Percentiles rank a stretch among this genome's conserved stretches.
Evolutionary conservation across 2,888 invertebrate species (phyloP).

Genomic region (Atethmia centrago): DNA sequence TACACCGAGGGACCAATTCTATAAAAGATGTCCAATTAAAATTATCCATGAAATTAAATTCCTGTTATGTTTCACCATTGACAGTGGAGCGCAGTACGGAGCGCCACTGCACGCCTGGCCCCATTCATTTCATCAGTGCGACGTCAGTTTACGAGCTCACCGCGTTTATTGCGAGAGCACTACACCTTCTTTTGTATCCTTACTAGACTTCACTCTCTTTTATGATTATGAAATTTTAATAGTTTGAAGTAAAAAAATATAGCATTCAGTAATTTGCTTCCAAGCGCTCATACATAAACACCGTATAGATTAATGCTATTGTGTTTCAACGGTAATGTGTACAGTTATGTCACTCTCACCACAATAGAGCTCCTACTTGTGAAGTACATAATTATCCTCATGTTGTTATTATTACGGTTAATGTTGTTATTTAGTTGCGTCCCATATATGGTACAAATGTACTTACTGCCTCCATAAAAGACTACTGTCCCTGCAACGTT

Average conservation of each 20-base stretch:
- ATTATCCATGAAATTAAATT: constrained; percentile 73
- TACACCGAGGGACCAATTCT: constrained; percentile 66
- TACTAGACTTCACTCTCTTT: constrained; percentile 75
- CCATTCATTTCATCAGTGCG: constrained; percentile 79
- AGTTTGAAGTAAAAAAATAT: constrained; percentile 71
- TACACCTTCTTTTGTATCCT: constrained; percentile 80
- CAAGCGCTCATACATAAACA: neutral
- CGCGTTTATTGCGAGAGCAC: constrained; percentile 81
- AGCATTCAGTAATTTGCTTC: constrained; percentile 50
- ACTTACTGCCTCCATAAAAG: constrained; percentile 50
- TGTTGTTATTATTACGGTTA: constrained; percentile 58
- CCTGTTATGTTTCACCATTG: constrained; percentile 74
- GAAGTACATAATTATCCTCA: constrained; percentile 35
- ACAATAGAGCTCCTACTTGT: constrained; percentile 30
- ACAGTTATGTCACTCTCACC: constrained; percentile 28
- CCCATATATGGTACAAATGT: constrained; percentile 47
- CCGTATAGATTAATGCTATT: constrained; percentile 14
- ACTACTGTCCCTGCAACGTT: constrained; percentile 59
- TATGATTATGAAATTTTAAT: constrained; percentile 77
- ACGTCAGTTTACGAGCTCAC: constrained; percentile 82
- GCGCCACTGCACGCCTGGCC: constrained; percentile 57
- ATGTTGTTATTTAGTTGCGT: constrained; percentile 54
- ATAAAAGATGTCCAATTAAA: constrained; percentile 80
- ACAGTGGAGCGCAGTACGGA: constrained; percentile 69
- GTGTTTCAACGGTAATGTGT: constrained; percentile 29